Conservation (phyloP, 2,888 invertebrate genomes). For the Cheiracanthium punctorium region DNA sequence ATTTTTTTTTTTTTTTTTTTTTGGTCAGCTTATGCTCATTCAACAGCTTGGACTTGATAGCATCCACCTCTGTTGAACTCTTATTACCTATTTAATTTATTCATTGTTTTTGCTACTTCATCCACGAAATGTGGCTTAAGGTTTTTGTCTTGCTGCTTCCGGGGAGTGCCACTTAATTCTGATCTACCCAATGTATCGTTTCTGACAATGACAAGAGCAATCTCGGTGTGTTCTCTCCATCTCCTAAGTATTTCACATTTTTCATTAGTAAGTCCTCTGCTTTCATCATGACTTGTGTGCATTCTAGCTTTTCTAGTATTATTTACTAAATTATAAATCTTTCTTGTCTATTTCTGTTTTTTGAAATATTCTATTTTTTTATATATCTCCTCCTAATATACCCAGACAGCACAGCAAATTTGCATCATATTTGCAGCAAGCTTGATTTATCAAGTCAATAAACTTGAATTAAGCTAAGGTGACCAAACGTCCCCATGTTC, state of each 20-base stretch:
- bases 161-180: too few species aligned
- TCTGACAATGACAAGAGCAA: too few species aligned
- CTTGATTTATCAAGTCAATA: too few species aligned
- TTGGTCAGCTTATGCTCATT: too few species aligned
- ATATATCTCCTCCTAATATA: too few species aligned
- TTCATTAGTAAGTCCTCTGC: not conserved
- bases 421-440: too few species aligned
- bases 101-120: not conserved
- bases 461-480: too few species aligned
- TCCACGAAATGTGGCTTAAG: not conserved
- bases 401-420: too few species aligned
- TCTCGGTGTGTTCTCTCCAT: not conserved
- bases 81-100: not conserved
- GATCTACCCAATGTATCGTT: too few species aligned
- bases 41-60: too few species aligned
- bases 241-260: not conserved
- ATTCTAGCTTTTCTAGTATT: constrained; percentile 12
- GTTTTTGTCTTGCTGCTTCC: not conserved
- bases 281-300: constrained; percentile 11
- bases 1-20: too few species aligned
- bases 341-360: constrained; percentile 13
- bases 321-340: not conserved
- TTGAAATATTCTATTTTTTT: not conserved
- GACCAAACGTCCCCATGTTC: too few species aligned
- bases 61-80: not conserved